phyloP scores from a whole-genome alignment of 2,888 invertebrate genomes.

The Cylloceria caligata region DNA sequence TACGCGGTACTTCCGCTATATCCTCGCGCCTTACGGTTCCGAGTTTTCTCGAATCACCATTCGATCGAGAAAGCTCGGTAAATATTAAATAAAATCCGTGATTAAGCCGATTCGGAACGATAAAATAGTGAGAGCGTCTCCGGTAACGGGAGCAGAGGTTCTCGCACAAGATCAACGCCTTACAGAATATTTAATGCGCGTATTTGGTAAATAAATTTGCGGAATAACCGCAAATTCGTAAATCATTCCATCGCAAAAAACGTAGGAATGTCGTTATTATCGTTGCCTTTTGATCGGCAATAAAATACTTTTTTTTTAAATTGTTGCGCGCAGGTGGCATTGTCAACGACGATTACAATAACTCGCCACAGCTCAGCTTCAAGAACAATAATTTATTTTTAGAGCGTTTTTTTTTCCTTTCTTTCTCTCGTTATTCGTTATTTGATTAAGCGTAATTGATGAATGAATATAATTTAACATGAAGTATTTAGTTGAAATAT shows the following conservation, averaged over 20 bases:
- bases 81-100: slow-evolving; percentile 18
- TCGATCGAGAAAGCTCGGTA: neutral
- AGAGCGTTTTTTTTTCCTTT: neutral
- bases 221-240: neutral
- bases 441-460: slow-evolving; percentile 62
- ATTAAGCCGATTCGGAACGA: slow-evolving; percentile 56
- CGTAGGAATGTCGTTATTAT: slow-evolving; percentile 23
- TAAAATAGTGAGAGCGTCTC: slow-evolving; percentile 4
- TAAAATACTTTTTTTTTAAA: neutral
- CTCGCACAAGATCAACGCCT: neutral
- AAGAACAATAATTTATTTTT: slow-evolving; percentile 24
- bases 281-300: neutral
- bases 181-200: slow-evolving; percentile 11
- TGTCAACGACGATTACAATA: neutral
- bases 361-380: neutral
- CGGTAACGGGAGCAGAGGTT: neutral
- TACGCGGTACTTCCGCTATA: neutral
- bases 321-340: neutral
- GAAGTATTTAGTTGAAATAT: neutral
- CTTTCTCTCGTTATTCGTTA: slow-evolving; percentile 28
- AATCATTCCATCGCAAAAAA: slow-evolving; percentile 12
- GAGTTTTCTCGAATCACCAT: neutral
- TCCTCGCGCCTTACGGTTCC: neutral
- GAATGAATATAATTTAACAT: slow-evolving; percentile 54
- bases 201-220: slow-evolving; percentile 51